phyloP scores from a whole-genome alignment of 1,140 invertebrate genomes.

The roundworm (Caenorhabditis elegans) region DNA sequence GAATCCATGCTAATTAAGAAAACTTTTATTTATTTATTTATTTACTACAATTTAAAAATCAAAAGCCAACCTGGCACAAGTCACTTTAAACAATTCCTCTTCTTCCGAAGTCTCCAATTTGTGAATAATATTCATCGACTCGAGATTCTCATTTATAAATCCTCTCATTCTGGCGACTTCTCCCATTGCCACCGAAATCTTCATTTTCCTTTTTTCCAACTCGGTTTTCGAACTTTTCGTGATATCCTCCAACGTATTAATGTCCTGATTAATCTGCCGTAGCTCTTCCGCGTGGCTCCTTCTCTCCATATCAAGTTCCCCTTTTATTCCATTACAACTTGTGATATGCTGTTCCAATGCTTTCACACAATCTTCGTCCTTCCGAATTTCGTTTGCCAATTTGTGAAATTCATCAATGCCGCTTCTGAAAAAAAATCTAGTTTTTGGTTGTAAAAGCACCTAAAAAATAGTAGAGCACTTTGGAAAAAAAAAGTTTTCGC shows the following conservation, averaged over 20 bases:
- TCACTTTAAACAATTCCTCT: neutral
- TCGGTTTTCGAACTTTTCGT: constrained; percentile 42
- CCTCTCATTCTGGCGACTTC: neutral
- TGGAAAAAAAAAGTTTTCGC: no score
- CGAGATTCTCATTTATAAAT: neutral
- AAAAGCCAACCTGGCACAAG: neutral
- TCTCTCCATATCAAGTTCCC: constrained; percentile 38
- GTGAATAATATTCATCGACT: constrained; percentile 12
- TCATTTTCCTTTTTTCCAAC: neutral
- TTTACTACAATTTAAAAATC: neutral
- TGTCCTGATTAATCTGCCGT: constrained; percentile 54
- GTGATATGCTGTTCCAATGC: neutral
- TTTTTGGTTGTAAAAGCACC: neutral
- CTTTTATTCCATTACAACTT: constrained; percentile 30
- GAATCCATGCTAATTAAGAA: no score
- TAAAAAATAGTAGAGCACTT: neutral
- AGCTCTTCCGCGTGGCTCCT: constrained; percentile 49
- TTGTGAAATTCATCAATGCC: neutral
- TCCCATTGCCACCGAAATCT: neutral
- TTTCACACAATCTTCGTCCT: neutral
- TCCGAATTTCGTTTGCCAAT: constrained; percentile 5
- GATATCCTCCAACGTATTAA: constrained; percentile 52
- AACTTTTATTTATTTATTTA: no score
- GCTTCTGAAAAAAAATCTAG: neutral
- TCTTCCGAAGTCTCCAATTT: constrained; percentile 2